These are phyloP conservation scores for Penaeus chinensis DNA, from an alignment of 1,140 invertebrate genomes.

Conservation along the genomic window DNA sequence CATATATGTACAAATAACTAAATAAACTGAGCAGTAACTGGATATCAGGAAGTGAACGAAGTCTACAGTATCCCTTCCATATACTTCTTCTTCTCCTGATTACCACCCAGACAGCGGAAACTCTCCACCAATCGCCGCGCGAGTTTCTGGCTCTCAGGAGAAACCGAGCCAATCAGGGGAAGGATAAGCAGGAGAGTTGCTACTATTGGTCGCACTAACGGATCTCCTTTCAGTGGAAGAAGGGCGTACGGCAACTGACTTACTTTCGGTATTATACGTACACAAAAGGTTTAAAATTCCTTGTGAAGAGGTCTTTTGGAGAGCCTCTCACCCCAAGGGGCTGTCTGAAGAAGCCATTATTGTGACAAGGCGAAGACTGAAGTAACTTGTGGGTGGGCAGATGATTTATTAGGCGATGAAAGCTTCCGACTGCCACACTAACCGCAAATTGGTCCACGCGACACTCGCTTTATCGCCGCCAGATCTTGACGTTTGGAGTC, in stretches of 20 bases:
- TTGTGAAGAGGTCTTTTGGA: constrained; percentile 13
- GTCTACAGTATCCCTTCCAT: constrained; percentile 42
- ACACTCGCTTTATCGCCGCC: constrained; percentile 18
- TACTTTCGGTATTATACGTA: not conserved
- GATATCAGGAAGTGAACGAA: constrained; percentile 36
- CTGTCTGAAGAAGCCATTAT: constrained; percentile 61
- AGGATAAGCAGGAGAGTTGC: constrained; percentile 55
- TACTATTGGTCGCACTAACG: constrained; percentile 51
- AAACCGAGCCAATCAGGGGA: constrained; percentile 55
- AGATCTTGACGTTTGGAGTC: no score
- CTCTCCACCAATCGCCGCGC: constrained; percentile 52
- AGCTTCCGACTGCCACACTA: constrained; percentile 59
- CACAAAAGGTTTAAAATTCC: constrained; percentile 34
- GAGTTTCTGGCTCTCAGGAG: constrained; percentile 54
- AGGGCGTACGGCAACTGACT: not conserved
- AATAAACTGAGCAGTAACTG: not conserved
- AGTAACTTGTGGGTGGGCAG: constrained; percentile 60
- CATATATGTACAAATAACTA: no score
- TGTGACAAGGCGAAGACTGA: constrained; percentile 58
- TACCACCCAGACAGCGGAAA: constrained; percentile 54
- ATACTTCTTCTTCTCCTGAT: constrained; percentile 43
- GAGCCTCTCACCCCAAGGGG: constrained; percentile 28
- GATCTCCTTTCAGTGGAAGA: constrained; percentile 12
- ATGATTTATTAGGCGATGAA: constrained; percentile 62
- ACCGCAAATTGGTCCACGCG: constrained; percentile 56